These are phyloP conservation scores for Podilymbus podiceps DNA, from an alignment of 2,113 vertebrate genomes.

Conservation along the genomic window DNA sequence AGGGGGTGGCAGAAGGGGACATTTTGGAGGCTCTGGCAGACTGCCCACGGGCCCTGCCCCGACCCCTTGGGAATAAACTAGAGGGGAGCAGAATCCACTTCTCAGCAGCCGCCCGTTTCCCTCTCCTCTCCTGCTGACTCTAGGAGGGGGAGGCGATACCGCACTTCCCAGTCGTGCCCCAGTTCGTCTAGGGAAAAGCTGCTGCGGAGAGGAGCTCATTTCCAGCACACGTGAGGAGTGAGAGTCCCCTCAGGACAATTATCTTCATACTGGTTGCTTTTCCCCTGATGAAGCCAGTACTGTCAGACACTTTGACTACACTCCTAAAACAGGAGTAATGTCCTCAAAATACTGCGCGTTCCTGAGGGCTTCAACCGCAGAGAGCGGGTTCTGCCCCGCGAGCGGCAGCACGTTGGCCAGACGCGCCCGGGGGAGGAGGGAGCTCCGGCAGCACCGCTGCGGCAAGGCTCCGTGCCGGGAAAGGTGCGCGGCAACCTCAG, in stretches of 20 bases:
- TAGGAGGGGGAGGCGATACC: background rate
- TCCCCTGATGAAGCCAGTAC: accelerated
- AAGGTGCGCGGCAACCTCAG: background rate
- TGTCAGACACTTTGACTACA: background rate
- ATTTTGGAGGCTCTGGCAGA: background rate
- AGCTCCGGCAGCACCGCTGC: background rate
- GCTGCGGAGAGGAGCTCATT: background rate
- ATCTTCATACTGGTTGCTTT: background rate
- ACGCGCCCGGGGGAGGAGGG: accelerated
- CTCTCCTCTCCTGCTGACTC: background rate
- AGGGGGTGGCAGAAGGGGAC: background rate
- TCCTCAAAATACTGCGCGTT: background rate
- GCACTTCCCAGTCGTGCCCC: background rate
- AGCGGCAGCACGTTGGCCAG: background rate
- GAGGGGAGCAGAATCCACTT: background rate
- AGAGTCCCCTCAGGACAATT: background rate
- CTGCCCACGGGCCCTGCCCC: background rate
- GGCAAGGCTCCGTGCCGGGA: background rate
- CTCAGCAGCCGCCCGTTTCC: background rate
- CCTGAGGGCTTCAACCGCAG: background rate
- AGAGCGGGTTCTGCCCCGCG: background rate
- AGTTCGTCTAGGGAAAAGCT: background rate
- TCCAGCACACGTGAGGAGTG: background rate
- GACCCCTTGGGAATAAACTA: background rate
- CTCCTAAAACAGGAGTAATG: background rate